Conservation (phyloP, 1,140 invertebrate species). For the Bursaphelenchus mucronatus region DNA sequence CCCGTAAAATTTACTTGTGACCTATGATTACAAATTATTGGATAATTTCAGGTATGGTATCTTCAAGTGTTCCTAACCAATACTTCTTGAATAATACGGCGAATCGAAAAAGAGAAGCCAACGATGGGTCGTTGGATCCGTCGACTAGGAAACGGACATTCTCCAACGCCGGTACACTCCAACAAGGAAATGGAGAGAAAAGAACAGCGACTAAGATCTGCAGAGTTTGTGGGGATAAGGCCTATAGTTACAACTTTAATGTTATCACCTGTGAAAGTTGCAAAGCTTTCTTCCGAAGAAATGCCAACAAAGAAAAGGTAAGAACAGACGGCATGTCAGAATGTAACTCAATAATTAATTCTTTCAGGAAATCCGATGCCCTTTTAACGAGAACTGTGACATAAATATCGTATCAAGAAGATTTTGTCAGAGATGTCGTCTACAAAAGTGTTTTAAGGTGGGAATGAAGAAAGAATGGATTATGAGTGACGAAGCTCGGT, state of each 20-base stretch:
- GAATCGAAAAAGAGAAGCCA: too few species aligned
- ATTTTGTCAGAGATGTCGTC: conserved; percentile 90
- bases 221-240: conserved; percentile 82
- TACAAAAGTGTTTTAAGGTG: conserved; percentile 72
- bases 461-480: conserved; percentile 82
- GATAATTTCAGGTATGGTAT: too few species aligned
- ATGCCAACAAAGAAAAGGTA: conserved; percentile 84
- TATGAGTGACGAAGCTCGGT: conserved; percentile 90
- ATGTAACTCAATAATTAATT: conserved; percentile 15
- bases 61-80: too few species aligned
- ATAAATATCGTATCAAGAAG: conserved; percentile 84
- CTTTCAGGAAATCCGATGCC: conserved; percentile 80
- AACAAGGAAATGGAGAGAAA: conserved; percentile 34
- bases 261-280: conserved; percentile 81
- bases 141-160: too few species aligned
- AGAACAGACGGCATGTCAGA: conserved; percentile 36
- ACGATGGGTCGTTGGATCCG: too few species aligned
- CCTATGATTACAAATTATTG: too few species aligned
- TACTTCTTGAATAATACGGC: too few species aligned
- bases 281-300: conserved; percentile 92
- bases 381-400: conserved; percentile 83
- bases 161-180: too few species aligned
- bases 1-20: background rate
- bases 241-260: conserved; percentile 89
- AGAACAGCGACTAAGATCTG: conserved; percentile 65